These are phyloP conservation scores for Saxicola maurus DNA, from an alignment of 2,797 vertebrate species.

Conservation along the genomic window DNA sequence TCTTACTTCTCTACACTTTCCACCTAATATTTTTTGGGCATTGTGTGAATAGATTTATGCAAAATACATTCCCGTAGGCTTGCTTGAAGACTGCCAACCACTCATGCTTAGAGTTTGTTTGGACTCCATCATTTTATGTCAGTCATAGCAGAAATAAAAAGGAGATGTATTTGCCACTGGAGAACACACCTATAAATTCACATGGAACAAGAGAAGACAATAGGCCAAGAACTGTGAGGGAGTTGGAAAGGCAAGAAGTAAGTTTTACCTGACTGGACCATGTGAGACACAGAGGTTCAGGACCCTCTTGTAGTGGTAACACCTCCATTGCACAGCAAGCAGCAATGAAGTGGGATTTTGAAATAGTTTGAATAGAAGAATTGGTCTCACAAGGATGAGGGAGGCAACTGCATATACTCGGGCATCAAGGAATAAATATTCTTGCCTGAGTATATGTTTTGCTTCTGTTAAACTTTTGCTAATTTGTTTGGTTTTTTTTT, in stretches of 20 bases:
- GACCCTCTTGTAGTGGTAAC: neutral
- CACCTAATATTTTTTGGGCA: neutral
- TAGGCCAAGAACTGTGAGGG: neutral
- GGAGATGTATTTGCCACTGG: neutral
- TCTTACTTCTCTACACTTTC: neutral
- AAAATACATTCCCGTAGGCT: neutral
- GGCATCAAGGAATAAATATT: neutral
- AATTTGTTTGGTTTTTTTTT: neutral
- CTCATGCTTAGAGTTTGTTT: neutral
- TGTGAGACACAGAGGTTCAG: neutral
- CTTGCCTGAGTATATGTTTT: neutral
- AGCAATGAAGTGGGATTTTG: neutral
- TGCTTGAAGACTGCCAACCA: neutral
- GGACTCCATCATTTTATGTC: neutral
- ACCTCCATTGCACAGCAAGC: neutral
- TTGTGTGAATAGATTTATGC: neutral
- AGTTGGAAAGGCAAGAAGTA: neutral
- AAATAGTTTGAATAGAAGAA: neutral
- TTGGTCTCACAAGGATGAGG: neutral
- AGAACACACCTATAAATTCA: neutral
- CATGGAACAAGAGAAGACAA: neutral
- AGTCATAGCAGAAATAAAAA: neutral
- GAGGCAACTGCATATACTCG: fast-evolving
- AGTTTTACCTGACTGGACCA: neutral
- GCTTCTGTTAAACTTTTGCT: neutral